Evolutionary conservation across 92 coral and sea anemone genomes (phyloP), one percentile per base, ranked within the genome.

Genomic region (Porites cylindrica): DNA sequence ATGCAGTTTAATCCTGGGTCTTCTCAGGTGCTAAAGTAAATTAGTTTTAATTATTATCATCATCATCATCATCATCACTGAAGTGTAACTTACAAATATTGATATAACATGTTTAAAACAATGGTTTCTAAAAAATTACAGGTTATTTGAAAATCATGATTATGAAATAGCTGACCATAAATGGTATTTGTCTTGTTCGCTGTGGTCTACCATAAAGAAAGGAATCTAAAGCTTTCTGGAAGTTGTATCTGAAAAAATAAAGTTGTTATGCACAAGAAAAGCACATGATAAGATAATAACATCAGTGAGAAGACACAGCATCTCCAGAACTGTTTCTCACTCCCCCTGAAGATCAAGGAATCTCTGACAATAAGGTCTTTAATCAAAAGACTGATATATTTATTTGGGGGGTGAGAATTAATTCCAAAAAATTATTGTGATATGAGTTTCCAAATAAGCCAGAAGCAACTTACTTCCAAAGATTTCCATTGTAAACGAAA

Each of bases 141-240:
- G 14, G 12, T 59, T 59, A 11, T 59, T 10, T 64, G 68, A 64
- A 64, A 16, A 14, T 14, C 43, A 3, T 3, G 13, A 69, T 10
- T 3, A 24, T 14, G 17, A 6, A 70, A 52, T 51, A 6, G 23
- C 29, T 70, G 83, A 94, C 97, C 97, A 94, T 94, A 72, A 94
- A 94, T 13, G 97, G 95, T 20, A 94, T 43, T 14, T 83, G 88
- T 66, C 88, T 81, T 51, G 86, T 86, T 72, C 83, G 89, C 69
- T 76, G 93, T 54, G 82, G 83, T 77, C 62, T 86, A 23, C 97
- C 97, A 84, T 89, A 38, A 81, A 91, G 86, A 60, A 89, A 52
- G 43, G 76, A 66, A 62, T 94, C 95, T 21, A 92, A 59, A 71
- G 93, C 82, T 72, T 94, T 94, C 51, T 87, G 93, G 63, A 90